These are phyloP conservation scores for Portevinia maculata DNA, from an alignment of 2,888 invertebrate genomes.

Conservation along the genomic window DNA sequence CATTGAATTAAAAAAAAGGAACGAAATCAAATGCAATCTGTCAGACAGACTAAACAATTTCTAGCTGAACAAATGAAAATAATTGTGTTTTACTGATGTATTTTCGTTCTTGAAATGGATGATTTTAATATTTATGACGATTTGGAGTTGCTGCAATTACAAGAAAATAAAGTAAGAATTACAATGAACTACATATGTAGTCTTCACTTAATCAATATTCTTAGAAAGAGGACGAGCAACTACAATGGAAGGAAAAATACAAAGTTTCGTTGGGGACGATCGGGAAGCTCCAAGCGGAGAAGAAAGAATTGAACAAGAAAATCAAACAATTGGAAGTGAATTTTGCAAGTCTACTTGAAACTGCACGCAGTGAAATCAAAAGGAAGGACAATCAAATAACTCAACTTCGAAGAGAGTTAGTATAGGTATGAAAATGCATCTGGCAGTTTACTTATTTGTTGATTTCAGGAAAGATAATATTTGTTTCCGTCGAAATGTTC, in stretches of 20 bases:
- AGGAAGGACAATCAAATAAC: slow-evolving; percentile 79
- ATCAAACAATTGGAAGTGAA: slow-evolving; percentile 78
- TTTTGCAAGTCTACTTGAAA: slow-evolving; percentile 79
- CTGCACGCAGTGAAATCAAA: slow-evolving; percentile 79
- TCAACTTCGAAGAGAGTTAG: slow-evolving; percentile 80
- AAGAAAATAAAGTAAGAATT: slow-evolving; percentile 78
- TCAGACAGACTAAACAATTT: not conserved
- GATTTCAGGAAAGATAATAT: slow-evolving; percentile 79
- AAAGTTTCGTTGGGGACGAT: slow-evolving; percentile 75
- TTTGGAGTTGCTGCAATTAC: slow-evolving; percentile 79
- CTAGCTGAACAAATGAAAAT: not conserved
- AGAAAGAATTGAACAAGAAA: slow-evolving; percentile 77
- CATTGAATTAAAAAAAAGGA: slow-evolving; percentile 6
- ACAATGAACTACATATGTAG: not conserved
- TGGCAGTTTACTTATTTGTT: not conserved
- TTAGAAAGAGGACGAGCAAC: slow-evolving; percentile 79
- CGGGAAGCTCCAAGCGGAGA: slow-evolving; percentile 75
- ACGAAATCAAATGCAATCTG: not conserved
- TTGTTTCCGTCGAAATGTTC: slow-evolving; percentile 79
- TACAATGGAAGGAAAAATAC: slow-evolving; percentile 77
- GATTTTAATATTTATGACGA: slow-evolving; percentile 80
- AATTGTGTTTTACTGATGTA: not conserved
- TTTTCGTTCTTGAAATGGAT: slow-evolving; percentile 72
- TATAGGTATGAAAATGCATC: not conserved
- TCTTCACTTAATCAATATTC: not conserved